Percentiles rank a stretch among this genome's conserved stretches.
phyloP scores from a whole-genome alignment of 1,140 invertebrate species.

The Rhizoglyphus robini region DNA sequence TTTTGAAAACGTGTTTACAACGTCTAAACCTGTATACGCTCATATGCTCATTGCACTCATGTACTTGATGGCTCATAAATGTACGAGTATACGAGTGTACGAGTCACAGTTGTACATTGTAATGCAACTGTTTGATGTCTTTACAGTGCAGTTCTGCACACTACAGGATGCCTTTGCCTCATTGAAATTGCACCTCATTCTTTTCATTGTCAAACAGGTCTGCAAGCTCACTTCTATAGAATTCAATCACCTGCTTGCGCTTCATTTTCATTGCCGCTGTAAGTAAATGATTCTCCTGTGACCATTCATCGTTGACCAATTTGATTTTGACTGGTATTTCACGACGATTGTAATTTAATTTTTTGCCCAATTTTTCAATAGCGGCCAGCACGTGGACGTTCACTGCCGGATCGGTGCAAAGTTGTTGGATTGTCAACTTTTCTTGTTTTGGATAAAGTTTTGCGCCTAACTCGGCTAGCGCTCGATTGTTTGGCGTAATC shows the following conservation, averaged over 20 bases:
- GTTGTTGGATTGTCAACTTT: conserved; percentile 47
- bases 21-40: too few species aligned
- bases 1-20: too few species aligned
- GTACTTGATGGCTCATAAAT: too few species aligned
- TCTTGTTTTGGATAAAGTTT: conserved; percentile 34
- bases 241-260: conserved; percentile 81
- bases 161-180: too few species aligned
- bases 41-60: too few species aligned
- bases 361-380: not conserved
- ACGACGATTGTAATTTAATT: conserved; percentile 8
- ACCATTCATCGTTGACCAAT: conserved; percentile 36
- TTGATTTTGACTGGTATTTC: conserved; percentile 37
- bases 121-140: too few species aligned
- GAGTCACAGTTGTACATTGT: too few species aligned
- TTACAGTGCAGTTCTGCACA: too few species aligned
- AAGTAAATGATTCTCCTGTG: conserved; percentile 41
- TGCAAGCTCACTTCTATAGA: conserved; percentile 41
- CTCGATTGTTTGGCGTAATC: conserved; percentile 61
- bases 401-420: conserved; percentile 52
- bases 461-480: conserved; percentile 54
- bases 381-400: conserved; percentile 54
- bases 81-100: too few species aligned
- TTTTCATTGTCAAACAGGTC: not conserved
- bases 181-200: too few species aligned
- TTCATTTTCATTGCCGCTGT: conserved; percentile 87